These are phyloP conservation scores for Syngnathus floridae DNA, from an alignment of 2,113 vertebrate genomes.

Conservation along the genomic window DNA sequence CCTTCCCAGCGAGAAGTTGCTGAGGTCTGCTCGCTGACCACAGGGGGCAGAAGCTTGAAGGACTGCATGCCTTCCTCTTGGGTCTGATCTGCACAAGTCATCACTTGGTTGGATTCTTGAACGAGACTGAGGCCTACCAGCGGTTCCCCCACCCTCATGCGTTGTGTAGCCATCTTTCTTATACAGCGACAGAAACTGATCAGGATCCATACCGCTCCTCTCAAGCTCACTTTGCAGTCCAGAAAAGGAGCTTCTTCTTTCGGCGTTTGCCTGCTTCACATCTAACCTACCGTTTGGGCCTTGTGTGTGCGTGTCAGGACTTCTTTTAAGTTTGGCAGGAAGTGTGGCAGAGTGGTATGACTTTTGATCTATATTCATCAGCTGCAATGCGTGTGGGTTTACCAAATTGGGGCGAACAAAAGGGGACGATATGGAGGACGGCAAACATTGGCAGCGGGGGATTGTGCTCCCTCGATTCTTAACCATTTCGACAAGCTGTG, in stretches of 20 bases:
- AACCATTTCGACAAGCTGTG: constrained; percentile 63
- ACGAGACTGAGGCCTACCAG: constrained; percentile 35
- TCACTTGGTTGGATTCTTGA: constrained; percentile 59
- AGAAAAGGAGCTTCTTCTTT: constrained; percentile 67
- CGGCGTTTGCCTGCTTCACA: constrained; percentile 35
- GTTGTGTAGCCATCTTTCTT: constrained; percentile 42
- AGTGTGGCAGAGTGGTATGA: constrained; percentile 67
- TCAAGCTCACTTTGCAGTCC: constrained; percentile 59
- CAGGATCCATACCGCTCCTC: constrained; percentile 46
- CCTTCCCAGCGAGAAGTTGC: constrained; percentile 75
- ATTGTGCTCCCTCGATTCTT: constrained; percentile 56
- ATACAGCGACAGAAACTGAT: constrained; percentile 53
- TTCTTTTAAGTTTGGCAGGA: constrained; percentile 70
- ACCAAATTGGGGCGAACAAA: constrained; percentile 53
- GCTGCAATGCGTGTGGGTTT: constrained; percentile 39
- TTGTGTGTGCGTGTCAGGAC: constrained; percentile 56
- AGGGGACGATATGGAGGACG: constrained; percentile 54
- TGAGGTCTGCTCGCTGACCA: constrained; percentile 83
- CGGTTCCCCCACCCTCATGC: constrained; percentile 16
- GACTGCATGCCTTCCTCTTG: constrained; percentile 54
- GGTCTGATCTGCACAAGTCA: constrained; percentile 63
- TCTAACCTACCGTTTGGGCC: constrained; percentile 44
- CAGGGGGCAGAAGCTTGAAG: constrained; percentile 82
- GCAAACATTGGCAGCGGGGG: constrained; percentile 62
- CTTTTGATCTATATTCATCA: constrained; percentile 32